Conservation (phyloP, 2,797 vertebrate genomes). For the Pseudomugil gertrudae region DNA sequence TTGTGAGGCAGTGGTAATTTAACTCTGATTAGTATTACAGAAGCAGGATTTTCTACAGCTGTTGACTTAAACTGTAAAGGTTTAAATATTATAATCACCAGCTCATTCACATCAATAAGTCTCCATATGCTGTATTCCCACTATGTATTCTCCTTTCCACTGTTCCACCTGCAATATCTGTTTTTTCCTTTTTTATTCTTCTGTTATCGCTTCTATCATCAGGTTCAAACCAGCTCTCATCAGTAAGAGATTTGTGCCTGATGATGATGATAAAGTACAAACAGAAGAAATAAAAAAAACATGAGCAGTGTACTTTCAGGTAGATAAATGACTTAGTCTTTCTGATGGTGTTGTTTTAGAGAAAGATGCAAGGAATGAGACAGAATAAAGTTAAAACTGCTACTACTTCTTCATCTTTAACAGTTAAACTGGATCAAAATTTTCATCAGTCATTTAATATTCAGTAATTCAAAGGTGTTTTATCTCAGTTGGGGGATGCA, state of each 20-base stretch:
- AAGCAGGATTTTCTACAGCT: not conserved
- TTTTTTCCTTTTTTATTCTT: not conserved
- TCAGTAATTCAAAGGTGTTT: not conserved
- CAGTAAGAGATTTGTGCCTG: not conserved
- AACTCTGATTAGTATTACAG: not conserved
- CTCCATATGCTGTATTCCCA: not conserved
- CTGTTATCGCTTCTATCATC: too few species aligned
- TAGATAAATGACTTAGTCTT: not conserved
- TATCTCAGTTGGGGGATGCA: not conserved
- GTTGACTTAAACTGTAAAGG: not conserved
- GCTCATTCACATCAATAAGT: not conserved
- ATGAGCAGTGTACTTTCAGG: not conserved
- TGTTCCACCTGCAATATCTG: not conserved
- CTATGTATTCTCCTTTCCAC: not conserved
- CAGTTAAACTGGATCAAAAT: not conserved
- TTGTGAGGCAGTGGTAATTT: not conserved
- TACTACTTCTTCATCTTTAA: not conserved
- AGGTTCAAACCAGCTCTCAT: conserved; percentile 1
- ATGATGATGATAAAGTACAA: not conserved
- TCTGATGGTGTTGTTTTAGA: not conserved
- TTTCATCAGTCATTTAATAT: not conserved
- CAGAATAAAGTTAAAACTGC: not conserved
- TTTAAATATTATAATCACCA: not conserved
- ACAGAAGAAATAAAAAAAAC: not conserved
- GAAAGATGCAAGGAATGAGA: not conserved